Evolutionary conservation across 2,113 vertebrate species (phyloP).

Genomic region (Lethenteron reissneri): DNA sequence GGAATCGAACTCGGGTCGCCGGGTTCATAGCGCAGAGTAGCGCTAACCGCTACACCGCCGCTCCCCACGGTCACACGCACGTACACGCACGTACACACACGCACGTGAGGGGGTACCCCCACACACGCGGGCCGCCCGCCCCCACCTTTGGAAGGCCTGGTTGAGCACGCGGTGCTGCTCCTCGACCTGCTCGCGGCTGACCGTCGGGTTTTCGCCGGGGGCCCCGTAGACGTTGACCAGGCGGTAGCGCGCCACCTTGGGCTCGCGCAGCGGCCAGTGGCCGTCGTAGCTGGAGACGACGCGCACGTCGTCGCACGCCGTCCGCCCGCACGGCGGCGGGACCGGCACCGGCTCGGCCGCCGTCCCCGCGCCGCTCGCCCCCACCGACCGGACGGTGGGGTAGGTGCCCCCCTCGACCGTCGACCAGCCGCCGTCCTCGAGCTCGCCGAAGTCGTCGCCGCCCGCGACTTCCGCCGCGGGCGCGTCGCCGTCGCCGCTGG

Average conservation of each 20-base stretch:
- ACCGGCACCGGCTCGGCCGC: constrained; percentile 19
- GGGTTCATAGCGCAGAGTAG: no score
- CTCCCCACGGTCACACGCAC: no score
- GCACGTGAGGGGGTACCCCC: no score
- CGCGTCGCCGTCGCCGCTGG: no score
- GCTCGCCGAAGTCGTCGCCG: constrained; percentile 24
- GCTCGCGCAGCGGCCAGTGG: constrained; percentile 39
- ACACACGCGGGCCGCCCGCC: not conserved
- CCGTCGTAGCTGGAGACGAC: constrained; percentile 49
- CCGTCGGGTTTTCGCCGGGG: constrained; percentile 25
- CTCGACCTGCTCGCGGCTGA: constrained; percentile 40
- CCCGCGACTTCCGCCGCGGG: no score
- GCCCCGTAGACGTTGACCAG: constrained; percentile 57
- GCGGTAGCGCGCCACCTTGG: constrained; percentile 46
- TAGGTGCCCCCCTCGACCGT: constrained; percentile 30
- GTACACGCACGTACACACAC: no score
- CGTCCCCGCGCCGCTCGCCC: constrained; percentile 10
- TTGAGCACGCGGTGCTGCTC: constrained; percentile 42
- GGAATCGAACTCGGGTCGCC: no score
- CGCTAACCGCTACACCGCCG: no score
- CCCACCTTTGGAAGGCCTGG: constrained; percentile 28
- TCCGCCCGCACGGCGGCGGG: constrained; percentile 52
- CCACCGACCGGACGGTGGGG: constrained; percentile 26
- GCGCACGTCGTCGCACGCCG: constrained; percentile 56
- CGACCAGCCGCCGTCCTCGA: constrained; percentile 26